Evolutionary conservation across 2,888 invertebrate genomes (phyloP).

Genomic region (Dolichomitus sp.): DNA sequence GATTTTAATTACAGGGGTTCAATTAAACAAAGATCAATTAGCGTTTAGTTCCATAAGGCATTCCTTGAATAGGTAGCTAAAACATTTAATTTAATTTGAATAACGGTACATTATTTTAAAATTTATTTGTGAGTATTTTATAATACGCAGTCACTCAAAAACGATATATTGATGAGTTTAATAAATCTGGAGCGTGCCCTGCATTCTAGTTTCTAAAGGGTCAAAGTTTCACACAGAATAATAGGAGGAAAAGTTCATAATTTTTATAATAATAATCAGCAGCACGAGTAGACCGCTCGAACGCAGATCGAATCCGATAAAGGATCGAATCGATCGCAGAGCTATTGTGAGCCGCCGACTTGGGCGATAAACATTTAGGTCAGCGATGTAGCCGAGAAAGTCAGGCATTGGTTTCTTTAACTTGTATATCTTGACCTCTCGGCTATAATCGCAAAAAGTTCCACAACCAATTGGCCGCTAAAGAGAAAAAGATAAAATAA

Average conservation of each 20-base stretch:
- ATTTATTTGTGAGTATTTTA: background rate
- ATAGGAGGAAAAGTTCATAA: background rate
- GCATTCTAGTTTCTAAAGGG: background rate
- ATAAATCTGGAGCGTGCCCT: background rate
- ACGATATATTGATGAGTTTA: background rate
- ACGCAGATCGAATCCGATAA: conserved; percentile 19
- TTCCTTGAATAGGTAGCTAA: too few relatives aligned
- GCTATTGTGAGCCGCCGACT: conserved; percentile 59
- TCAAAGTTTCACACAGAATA: background rate
- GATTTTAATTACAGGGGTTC: too few relatives aligned
- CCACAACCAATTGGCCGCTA: conserved; percentile 4
- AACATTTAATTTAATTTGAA: too few relatives aligned
- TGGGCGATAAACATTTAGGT: conserved; percentile 65
- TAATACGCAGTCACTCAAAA: background rate
- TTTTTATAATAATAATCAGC: background rate
- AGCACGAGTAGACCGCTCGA: background rate
- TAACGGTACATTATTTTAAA: too few relatives aligned
- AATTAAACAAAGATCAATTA: too few relatives aligned
- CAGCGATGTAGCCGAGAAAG: conserved; percentile 38
- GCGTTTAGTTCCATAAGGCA: too few relatives aligned
- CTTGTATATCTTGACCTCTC: background rate
- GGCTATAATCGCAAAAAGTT: conserved; percentile 23
- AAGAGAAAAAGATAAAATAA: background rate
- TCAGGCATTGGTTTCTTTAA: conserved; percentile 21
- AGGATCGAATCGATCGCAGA: conserved; percentile 55